Percentiles rank a stretch among this genome's conserved stretches.
These are phyloP conservation scores for Actinemys pallida DNA, from an alignment of 2,113 vertebrate genomes.

Conservation along the genomic window DNA sequence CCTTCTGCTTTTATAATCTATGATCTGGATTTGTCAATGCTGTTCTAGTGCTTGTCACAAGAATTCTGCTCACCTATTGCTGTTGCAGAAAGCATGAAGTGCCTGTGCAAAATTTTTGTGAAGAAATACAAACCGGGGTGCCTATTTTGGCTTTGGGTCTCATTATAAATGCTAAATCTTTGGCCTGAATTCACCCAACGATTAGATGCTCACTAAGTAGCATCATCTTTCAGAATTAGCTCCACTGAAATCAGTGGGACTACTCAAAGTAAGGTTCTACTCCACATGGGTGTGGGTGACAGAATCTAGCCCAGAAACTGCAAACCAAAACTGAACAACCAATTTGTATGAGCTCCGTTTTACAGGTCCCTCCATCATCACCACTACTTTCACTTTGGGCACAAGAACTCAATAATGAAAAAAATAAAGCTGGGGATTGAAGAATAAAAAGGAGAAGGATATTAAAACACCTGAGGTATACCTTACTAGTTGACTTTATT, in stretches of 20 bases:
- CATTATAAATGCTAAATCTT: not conserved
- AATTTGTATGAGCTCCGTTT: not conserved
- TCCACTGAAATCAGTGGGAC: accelerated
- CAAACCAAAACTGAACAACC: accelerated
- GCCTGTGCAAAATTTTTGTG: accelerated
- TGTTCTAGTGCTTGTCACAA: not conserved
- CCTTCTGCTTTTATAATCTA: not conserved
- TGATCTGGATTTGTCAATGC: not conserved
- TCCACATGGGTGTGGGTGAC: accelerated
- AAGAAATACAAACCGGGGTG: not conserved
- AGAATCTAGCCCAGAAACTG: not conserved
- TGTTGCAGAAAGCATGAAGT: not conserved
- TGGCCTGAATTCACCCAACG: not conserved
- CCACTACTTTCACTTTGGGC: not conserved
- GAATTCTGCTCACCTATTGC: not conserved
- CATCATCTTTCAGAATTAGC: not conserved
- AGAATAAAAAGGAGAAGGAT: not conserved
- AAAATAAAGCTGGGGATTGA: not conserved
- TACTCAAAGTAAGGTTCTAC: not conserved
- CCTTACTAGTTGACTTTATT: not conserved
- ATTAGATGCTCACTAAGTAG: not conserved
- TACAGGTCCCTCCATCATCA: accelerated
- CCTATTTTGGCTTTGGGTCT: not conserved
- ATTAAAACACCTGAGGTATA: accelerated
- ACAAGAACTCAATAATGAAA: not conserved